Evolutionary conservation across 64 coral and sea anemone genomes (phyloP).

Genomic region (Trachythela sp.): DNA sequence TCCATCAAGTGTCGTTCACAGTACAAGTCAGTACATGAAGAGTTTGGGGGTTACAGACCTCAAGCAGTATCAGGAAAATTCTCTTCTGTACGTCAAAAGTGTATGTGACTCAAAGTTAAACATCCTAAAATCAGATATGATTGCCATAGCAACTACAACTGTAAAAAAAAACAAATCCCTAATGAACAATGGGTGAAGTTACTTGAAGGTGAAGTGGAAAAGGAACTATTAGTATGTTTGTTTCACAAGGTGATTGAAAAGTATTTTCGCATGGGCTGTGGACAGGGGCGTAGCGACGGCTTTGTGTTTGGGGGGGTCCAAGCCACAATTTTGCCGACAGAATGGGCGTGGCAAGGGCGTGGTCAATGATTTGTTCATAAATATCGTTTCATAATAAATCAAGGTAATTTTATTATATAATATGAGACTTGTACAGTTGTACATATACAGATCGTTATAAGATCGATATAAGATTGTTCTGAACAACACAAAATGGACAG

Average conservation of each 20-base stretch:
- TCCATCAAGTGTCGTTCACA: neutral
- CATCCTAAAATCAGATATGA: neutral
- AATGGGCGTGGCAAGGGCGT: too few relatives aligned
- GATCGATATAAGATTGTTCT: too few relatives aligned
- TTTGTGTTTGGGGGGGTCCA: too few relatives aligned
- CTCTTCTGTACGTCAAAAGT: neutral
- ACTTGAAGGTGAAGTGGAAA: neutral
- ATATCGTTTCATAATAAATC: too few relatives aligned
- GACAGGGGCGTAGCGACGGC: too few relatives aligned
- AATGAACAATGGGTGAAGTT: neutral
- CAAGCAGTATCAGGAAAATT: neutral
- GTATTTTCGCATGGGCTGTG: constrained; percentile 47
- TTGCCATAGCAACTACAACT: neutral
- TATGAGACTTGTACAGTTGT: too few relatives aligned
- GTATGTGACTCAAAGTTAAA: neutral
- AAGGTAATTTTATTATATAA: too few relatives aligned
- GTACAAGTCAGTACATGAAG: neutral
- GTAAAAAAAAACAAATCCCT: neutral
- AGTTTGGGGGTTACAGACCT: neutral
- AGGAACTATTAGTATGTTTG: neutral
- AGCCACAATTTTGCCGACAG: too few relatives aligned
- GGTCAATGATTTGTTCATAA: too few relatives aligned
- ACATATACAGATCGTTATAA: too few relatives aligned
- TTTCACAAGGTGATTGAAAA: neutral
- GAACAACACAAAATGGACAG: too few relatives aligned